phyloP scores from a whole-genome alignment of 1,140 invertebrate species.

The Anastrepha ludens region DNA sequence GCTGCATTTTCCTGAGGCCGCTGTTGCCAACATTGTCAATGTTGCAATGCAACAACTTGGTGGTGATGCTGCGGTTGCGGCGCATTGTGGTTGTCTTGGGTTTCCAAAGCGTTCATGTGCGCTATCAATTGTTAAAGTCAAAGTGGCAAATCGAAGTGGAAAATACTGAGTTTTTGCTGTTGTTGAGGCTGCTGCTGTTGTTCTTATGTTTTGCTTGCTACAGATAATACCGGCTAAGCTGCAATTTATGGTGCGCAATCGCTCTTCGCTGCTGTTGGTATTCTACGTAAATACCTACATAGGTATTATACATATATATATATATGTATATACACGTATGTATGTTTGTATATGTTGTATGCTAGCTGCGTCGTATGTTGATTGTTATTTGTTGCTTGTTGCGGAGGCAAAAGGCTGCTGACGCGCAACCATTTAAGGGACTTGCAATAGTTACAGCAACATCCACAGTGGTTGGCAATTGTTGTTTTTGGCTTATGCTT shows the following conservation, averaged over 20 bases:
- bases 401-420: constrained; percentile 9
- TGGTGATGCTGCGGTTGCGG: not conserved
- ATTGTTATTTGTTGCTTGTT: not conserved
- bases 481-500: constrained; percentile 4
- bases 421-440: constrained; percentile 7
- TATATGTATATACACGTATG: not conserved
- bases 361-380: too few species aligned
- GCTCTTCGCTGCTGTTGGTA: constrained; percentile 33
- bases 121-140: constrained; percentile 48
- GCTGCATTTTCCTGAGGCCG: constrained; percentile 25
- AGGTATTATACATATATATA: not conserved
- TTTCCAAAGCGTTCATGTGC: constrained; percentile 6
- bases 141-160: constrained; percentile 47
- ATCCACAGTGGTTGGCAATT: not conserved
- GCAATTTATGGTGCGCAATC: constrained; percentile 36
- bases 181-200: constrained; percentile 31
- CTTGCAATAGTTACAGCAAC: not conserved
- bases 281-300: not conserved
- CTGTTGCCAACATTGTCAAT: constrained; percentile 22
- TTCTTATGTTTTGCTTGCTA: not conserved
- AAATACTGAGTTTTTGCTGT: not conserved
- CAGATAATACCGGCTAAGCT: constrained; percentile 47
- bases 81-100: constrained; percentile 24
- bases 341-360: not conserved
- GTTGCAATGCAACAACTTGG: not conserved